Evolutionary conservation across 2,888 invertebrate genomes (phyloP).

Genomic region (Conistra vaccinii): DNA sequence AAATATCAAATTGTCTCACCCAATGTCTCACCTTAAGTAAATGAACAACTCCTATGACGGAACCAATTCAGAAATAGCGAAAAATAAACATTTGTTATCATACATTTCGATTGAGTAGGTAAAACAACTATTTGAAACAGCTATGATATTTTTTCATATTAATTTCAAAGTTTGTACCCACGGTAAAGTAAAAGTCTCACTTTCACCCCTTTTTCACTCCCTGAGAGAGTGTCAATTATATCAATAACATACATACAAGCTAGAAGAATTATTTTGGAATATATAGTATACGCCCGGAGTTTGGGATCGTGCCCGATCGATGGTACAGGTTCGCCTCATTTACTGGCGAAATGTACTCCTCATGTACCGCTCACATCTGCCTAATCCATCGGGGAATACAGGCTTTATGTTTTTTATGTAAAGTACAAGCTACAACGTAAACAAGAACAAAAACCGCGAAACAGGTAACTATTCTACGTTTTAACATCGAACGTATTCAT

Average conservation of each 20-base stretch:
- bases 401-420: neutral
- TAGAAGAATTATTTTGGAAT: neutral
- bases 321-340: no score
- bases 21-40: neutral
- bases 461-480: neutral
- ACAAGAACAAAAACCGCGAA: neutral
- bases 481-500: conserved; percentile 2
- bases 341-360: neutral
- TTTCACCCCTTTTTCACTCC: neutral
- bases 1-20: no score
- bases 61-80: neutral
- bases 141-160: neutral
- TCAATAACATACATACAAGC: no score
- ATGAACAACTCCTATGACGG: neutral
- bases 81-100: neutral
- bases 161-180: neutral
- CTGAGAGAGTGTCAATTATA: no score
- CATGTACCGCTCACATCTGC: neutral
- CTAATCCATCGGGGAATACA: neutral
- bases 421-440: neutral
- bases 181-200: neutral
- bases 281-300: no score
- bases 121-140: neutral
- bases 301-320: no score
- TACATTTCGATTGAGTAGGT: neutral